Base-by-base conservation (phyloP, 2,797 vertebrate genomes). In the Loris lydekkerianus region DNA sequence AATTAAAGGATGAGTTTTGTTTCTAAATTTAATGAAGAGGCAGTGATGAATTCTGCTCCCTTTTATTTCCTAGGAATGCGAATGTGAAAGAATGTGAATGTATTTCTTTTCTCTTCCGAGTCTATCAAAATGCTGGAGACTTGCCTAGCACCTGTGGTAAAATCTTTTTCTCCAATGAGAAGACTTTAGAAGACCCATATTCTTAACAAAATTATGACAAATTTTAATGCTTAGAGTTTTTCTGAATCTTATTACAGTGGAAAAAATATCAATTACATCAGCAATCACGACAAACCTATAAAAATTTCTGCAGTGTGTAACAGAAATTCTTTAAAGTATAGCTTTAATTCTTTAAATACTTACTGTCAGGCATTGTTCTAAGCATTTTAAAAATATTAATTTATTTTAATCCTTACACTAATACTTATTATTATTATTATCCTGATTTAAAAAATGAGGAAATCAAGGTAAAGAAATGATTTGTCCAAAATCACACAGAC, bases 21-120 rank as follows among this genome's bases (percentile, higher is more conserved):
- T 58, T 94, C 94, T 86, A 92, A 97, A 76, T 88, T 21, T 70
- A 97, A 95, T 95, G 76, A 96, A 94, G 93, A 92, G 37, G 53
- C 29, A 63, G 94, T 11, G 13, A 75, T 96, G 25, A 21, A 31
- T 94, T 89, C 87, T 93, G 72, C 37, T 97, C 75, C 65, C 72
- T 63, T 53, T 69, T 5, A 85, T 34, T 81, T 96, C 56, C 49
- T 85, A 60, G 60, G 20, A 97, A 6, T 83, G 70, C 0, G 77
- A 87, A 93, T 89, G 94, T 97, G 25, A 87, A n/a, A 80, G 61
- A 75, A 86, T 1, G 5, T 76, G 93, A 92, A 92, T 21, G 29
- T 77, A 46, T 10, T 91, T 69, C 8, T 96, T 89, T 31, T 69
- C 88, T 96, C 81, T 93, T 96, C 70, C 95, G 86, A 93, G 70